Conservation (phyloP, 2,888 invertebrate genomes). For the Tachystola acroxantha region DNA sequence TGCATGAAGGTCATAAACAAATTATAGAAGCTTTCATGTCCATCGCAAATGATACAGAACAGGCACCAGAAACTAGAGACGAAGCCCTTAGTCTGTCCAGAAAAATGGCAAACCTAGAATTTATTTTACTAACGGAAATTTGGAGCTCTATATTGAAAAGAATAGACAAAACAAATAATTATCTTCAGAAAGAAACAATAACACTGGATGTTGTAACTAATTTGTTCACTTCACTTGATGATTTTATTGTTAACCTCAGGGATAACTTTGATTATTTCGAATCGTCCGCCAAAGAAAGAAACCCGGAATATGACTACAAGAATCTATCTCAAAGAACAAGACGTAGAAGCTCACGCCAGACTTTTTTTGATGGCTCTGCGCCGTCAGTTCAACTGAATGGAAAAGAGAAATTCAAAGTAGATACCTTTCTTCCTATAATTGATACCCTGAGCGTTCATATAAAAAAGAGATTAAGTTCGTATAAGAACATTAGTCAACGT, state of each 20-base stretch:
- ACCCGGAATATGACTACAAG: conserved; percentile 24
- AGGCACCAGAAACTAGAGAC: conserved; percentile 23
- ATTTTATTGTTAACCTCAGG: conserved; percentile 18
- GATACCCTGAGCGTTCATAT: conserved; percentile 21
- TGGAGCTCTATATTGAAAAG: conserved; percentile 19
- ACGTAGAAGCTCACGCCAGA: conserved; percentile 22
- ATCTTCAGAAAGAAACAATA: conserved; percentile 22
- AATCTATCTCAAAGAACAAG: conserved; percentile 24
- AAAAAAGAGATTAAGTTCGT: conserved; percentile 18
- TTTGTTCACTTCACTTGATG: conserved; percentile 19
- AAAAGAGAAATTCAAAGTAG: conserved; percentile 19
- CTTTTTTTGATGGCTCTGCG: conserved; percentile 21
- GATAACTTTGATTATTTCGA: conserved; percentile 24
- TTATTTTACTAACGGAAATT: conserved; percentile 22
- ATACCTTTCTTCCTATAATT: conserved; percentile 20
- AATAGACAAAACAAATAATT: conserved; percentile 22
- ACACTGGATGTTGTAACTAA: conserved; percentile 22
- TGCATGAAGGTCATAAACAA: conserved; percentile 20
- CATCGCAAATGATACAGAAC: conserved; percentile 21
- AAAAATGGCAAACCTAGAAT: conserved; percentile 20
- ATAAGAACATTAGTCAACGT: conserved; percentile 17
- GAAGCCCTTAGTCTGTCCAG: conserved; percentile 17
- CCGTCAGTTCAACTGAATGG: conserved; percentile 19
- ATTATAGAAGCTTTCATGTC: conserved; percentile 22
- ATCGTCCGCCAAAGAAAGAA: conserved; percentile 18